A percentile compares a stretch with the other conserved stretches of the same genome.
phyloP scores from a whole-genome alignment of 2,797 vertebrate species.

The Acipenser ruthenus region DNA sequence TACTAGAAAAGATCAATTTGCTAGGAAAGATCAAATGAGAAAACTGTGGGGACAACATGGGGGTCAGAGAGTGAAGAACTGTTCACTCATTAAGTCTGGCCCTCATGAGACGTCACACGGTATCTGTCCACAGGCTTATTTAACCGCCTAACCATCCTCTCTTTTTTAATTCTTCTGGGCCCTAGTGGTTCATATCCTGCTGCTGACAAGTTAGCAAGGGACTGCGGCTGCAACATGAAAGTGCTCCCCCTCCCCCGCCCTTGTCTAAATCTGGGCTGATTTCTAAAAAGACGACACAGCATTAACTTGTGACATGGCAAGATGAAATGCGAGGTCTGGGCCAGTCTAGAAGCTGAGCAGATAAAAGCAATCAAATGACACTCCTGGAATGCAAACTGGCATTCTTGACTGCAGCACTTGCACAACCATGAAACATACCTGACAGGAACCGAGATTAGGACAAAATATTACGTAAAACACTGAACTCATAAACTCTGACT shows the following conservation, averaged over 20 bases:
- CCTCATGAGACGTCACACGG: constrained; percentile 79
- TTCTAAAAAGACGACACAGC: constrained; percentile 61
- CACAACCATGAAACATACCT: constrained; percentile 77
- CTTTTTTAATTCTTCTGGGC: constrained; percentile 60
- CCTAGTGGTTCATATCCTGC: constrained; percentile 66
- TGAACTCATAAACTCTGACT: constrained; percentile 59
- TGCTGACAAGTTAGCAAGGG: constrained; percentile 69
- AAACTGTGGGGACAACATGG: constrained; percentile 69
- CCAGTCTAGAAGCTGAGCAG: constrained; percentile 63
- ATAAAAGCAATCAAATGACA: constrained; percentile 95
- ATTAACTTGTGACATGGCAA: constrained; percentile 69
- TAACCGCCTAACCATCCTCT: constrained; percentile 78
- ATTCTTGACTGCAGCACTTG: constrained; percentile 75
- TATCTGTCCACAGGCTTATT: constrained; percentile 92
- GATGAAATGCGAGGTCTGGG: constrained; percentile 71
- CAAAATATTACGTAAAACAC: constrained; percentile 71
- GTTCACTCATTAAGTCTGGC: constrained; percentile 86
- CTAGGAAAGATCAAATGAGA: constrained; percentile 72
- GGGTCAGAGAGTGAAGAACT: constrained; percentile 76
- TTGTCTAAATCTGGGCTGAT: constrained; percentile 68
- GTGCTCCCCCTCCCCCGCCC: constrained; percentile 49
- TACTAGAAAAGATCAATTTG: constrained; percentile 67
- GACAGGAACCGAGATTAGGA: constrained; percentile 73
- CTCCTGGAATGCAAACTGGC: constrained; percentile 89
- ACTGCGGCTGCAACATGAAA: constrained; percentile 67